Evolutionary conservation across 2,888 invertebrate genomes (phyloP), one percentile per base, ranked within the genome.

Genomic region (Hypomecis punctinalis): DNA sequence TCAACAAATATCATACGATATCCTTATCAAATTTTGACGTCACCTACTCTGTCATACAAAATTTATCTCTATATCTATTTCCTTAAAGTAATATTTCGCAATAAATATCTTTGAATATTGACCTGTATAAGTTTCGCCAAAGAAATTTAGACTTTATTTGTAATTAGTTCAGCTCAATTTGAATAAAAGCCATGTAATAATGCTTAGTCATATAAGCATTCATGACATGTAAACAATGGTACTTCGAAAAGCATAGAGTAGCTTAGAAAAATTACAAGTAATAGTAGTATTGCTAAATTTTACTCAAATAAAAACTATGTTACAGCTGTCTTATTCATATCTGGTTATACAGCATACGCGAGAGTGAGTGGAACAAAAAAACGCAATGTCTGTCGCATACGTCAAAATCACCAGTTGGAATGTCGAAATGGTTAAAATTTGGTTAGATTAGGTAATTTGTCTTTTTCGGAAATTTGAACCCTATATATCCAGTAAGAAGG

Each of bases 1-100:
- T 59, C 10, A 63, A 47, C 23, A 55, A 64, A 61, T 42, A 63
- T 68, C 63, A 46, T 58, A 66, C 39, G 65, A 68, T 53, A 59
- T 45, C 13, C 46, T 67, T 67, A 66, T 61, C 65, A 60, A 13
- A 45, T 33, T 11, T 33, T 64, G 49, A 56, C 56, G 55, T 61
- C 42, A 49, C 36, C 5, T 53, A 6, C 35, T 48, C 35, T 10
- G n/a, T 36, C 4, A 13, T 35, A 36, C 6, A n/a, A 61, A 45
- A 42, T 43, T 23, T 23, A 35, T 45, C 48, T 33, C 45, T 55
- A 61, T 6, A 5, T 6, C 5, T n/a, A 5, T 6, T 42, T 5
- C 4, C 4, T 33, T 42, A 33, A 10, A 23, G 52, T 52, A 10
- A 9, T 10, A 40, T 49, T 37, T 6, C 11, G 39, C 6, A 8